Evolutionary conservation across 2,797 vertebrate genomes (phyloP).

Genomic region (Nyctalus aviator): DNA sequence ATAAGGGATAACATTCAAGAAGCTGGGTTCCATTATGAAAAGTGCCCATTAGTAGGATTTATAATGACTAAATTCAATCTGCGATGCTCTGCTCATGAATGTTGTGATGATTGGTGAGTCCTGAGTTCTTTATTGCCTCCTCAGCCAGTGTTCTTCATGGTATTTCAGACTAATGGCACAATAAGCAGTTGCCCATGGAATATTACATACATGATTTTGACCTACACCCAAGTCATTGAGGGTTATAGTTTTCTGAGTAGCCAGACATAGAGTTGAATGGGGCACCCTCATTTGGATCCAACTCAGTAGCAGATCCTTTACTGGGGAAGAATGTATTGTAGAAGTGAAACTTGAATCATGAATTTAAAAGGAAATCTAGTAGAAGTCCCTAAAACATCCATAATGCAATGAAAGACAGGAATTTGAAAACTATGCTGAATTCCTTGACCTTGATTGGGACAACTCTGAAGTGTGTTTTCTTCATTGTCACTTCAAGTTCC

Average conservation of each 20-base stretch:
- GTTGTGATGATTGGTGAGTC: neutral
- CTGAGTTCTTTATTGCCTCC: neutral
- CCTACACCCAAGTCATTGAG: neutral
- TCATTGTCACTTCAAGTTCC: neutral
- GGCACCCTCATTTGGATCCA: neutral
- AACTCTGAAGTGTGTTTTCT: neutral
- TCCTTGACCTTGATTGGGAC: neutral
- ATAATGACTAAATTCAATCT: neutral
- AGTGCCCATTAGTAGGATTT: neutral
- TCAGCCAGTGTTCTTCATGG: neutral
- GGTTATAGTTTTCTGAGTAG: neutral
- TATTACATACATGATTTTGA: neutral
- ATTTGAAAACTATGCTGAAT: neutral
- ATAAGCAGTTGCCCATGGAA: neutral
- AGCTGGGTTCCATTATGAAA: neutral
- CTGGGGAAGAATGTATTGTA: neutral
- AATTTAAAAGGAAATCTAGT: slow-evolving; percentile 13
- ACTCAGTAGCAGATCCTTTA: neutral
- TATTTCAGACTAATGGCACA: neutral
- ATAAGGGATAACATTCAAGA: neutral
- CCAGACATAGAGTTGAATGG: neutral
- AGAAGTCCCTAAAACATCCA: neutral
- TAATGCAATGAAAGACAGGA: neutral
- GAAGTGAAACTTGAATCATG: neutral
- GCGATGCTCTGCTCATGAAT: neutral